A percentile compares a stretch with the other conserved stretches of the same genome.
Conservation (phyloP, 1,140 invertebrate genomes). For the Drosophila elegans region DNA sequence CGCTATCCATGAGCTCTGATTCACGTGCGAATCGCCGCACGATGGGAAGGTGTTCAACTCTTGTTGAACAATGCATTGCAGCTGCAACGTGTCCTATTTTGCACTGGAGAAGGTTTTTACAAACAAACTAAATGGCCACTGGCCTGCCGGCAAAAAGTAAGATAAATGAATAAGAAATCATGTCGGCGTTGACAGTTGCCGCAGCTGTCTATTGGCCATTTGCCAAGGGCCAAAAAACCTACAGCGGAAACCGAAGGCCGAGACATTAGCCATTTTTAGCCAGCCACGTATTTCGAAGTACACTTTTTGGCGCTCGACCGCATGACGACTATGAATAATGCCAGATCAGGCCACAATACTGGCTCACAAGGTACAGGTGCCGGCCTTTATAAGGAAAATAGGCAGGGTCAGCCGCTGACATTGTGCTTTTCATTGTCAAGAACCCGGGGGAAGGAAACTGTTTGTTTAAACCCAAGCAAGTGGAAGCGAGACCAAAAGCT, state of each 20-base stretch:
- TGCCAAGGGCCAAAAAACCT: constrained; percentile 51
- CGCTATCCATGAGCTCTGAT: too few species aligned
- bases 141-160: not conserved
- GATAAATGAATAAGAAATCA: constrained; percentile 49
- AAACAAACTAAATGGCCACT: constrained; percentile 4
- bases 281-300: constrained; percentile 17
- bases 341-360: constrained; percentile 19
- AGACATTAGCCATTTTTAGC: constrained; percentile 10
- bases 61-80: too few species aligned
- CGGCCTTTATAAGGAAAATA: not conserved
- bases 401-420: constrained; percentile 1
- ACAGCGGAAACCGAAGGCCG: constrained; percentile 3
- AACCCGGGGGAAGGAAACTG: constrained; percentile 9
- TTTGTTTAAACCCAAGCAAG: not conserved
- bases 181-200: constrained; percentile 63
- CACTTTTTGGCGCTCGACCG: constrained; percentile 4
- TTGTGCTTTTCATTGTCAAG: constrained; percentile 54
- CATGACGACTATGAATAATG: constrained; percentile 6
- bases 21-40: too few species aligned
- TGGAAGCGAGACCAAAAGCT: constrained; percentile 12
- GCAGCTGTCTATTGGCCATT: constrained; percentile 56
- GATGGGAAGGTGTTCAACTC: too few species aligned
- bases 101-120: not conserved
- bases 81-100: not conserved
- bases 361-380: not conserved